Evolutionary conservation across 2,797 vertebrate species (phyloP), one percentile per base, ranked within the genome.

Genomic region (Arrhamphus sclerolepis): DNA sequence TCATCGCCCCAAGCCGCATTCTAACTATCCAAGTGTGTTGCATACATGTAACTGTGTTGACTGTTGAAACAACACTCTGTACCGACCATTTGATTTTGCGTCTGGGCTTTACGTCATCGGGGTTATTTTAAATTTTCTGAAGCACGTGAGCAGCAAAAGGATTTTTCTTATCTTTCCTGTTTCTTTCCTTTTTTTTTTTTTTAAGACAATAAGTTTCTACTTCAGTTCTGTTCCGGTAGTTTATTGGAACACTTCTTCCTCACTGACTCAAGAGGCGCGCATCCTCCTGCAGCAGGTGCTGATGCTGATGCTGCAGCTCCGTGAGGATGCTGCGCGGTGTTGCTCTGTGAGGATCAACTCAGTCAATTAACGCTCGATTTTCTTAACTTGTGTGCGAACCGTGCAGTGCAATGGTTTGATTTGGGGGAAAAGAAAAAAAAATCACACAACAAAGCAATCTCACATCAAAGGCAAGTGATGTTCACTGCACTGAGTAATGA

Each of bases 231-330:
- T 39, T 31, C 6, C 20, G 59, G 50, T 56, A 68, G 47, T 81
- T 70, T 46, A 28, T 55, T 52, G 20, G 47, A 58, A 38, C 64
- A 16, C 47, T 6, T 11, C 49, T 22, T 75, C 47, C 17, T 51
- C 50, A 28, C 28, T 39, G 42, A 56, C 39, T 44, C 22, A 54
- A 54, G 31, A 31, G 21, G n/a, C 70, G 19, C 62, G 43, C 28
- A 24, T 18, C 52, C 55, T n/a, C 41, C 0, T 70, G 34, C 28
- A 50, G 22, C 41, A 51, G 57, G 66, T 71, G 77, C 77, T 78
- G 81, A 71, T 69, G 66, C 70, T 81, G 81, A 71, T 69, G 66
- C 70, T 81, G 81, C 72, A 58, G 38, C 67, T 78, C 46, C 43
- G 34, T 26, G 66, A 38, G 43, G 71, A 57, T 52, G 59, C 60